A percentile compares a stretch with the other conserved stretches of the same genome.
Evolutionary conservation across 2,113 vertebrate genomes (phyloP).

Genomic region (Cephalopterus ornatus): DNA sequence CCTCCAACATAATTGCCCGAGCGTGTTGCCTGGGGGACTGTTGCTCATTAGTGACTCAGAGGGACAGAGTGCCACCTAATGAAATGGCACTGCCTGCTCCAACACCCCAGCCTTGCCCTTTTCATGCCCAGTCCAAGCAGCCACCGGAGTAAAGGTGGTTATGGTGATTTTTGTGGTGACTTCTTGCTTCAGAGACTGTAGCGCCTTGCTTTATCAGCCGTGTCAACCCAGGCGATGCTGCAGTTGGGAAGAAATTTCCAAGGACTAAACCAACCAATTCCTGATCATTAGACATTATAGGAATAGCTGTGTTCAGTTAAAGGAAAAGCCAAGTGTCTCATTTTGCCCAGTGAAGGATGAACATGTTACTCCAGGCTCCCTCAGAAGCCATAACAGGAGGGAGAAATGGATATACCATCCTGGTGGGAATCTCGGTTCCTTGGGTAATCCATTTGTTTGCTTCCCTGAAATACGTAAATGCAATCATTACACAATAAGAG

Average conservation of each 20-base stretch:
- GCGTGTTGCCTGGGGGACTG: slow-evolving; percentile 17
- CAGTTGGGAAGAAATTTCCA: background rate
- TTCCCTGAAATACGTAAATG: slow-evolving; percentile 39
- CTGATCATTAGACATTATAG: fast-evolving
- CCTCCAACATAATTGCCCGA: slow-evolving; percentile 37
- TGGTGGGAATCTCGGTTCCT: background rate
- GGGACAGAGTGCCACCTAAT: slow-evolving; percentile 29
- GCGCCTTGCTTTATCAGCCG: background rate
- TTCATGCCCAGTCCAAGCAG: background rate
- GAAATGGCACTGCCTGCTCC: background rate
- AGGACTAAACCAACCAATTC: background rate
- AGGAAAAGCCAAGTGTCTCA: background rate
- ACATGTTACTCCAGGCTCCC: background rate
- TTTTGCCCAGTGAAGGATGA: background rate
- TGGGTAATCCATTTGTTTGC: slow-evolving; percentile 17
- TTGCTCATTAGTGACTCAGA: slow-evolving; percentile 46
- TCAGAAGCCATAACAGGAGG: background rate
- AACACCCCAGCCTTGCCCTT: slow-evolving; percentile 13
- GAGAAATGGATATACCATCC: background rate
- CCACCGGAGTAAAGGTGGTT: background rate
- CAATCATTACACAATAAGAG: slow-evolving; percentile 47
- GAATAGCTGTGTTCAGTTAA: background rate
- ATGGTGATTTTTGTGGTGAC: too few species aligned
- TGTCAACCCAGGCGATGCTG: background rate
- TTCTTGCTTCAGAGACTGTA: too few species aligned